Evolutionary conservation across 2,113 vertebrate species (phyloP), one percentile per base, ranked within the genome.

Genomic region (Ictidomys tridecemlineatus): DNA sequence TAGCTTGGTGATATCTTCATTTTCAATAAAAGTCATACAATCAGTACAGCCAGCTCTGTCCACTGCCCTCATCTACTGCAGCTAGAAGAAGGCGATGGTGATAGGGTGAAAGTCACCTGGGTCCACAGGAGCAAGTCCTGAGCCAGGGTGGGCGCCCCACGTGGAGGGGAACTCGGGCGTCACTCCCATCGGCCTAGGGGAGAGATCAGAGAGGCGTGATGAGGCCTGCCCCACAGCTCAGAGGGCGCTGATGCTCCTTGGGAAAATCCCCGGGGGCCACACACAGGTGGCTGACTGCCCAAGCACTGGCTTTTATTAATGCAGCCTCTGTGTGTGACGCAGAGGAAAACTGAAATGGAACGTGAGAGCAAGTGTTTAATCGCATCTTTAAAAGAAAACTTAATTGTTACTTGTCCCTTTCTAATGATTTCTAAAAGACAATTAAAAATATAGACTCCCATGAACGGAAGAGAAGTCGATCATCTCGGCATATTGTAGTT

Each of bases 361-460:
- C 14, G 8, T 10, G 26, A 32, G 67, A 87, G 74, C 0, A 0
- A 39, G 51, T 56, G 61, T 67, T 94, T 94, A 88, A 97, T 96
- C 85, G 88, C 72, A 61, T 51, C 58, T 95, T 92, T 85, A 67
- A 97, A 91, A 45, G n/a, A 56, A 96, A 95, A 83, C 18, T 42
- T 95, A 76, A 96, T 92, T 85, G 85, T 83, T 78, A 82, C 53
- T 76, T 91, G 82, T 63, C 89, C 93, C 51, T 95, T 94, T 76
- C 93, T 94, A 94, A 94, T 94, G 93, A 94, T 96, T 91, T 91
- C 92, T 77, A 48, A 93, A 77, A 84, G 93, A 94, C 63, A 73
- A 93, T 95, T 97, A 97, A 93, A 92, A 85, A 93, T 92, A 94
- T 77, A 91, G 42, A 83, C 58, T 39, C 67, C 53, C 82, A 78